phyloP scores from a whole-genome alignment of 2,113 vertebrate genomes.

The Stegostoma tigrinum region DNA sequence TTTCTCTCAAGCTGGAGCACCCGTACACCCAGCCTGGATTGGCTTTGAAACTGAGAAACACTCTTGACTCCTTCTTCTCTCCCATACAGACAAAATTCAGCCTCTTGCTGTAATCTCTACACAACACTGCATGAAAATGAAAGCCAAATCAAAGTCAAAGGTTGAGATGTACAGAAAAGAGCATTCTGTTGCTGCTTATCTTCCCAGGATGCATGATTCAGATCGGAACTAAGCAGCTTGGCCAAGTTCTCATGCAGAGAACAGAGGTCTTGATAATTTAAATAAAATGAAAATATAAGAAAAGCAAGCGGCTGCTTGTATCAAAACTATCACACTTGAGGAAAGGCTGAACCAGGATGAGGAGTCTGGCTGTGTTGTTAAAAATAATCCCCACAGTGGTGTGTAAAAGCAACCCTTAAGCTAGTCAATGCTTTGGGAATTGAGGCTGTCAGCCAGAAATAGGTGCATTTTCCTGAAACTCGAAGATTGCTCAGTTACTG shows the following conservation, averaged over 20 bases:
- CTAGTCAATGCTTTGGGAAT: background rate
- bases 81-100: too few relatives aligned
- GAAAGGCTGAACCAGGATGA: background rate
- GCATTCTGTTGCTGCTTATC: background rate
- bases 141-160: background rate
- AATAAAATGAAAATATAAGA: background rate
- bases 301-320: background rate
- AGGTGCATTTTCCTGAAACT: background rate
- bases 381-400: background rate
- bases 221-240: background rate
- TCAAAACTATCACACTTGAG: background rate
- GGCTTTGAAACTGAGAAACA: background rate
- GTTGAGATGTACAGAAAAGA: background rate
- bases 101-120: background rate
- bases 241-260: background rate
- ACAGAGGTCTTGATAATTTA: background rate
- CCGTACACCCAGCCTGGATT: background rate
- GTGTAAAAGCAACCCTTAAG: background rate
- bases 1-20: too few relatives aligned
- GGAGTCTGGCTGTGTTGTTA: background rate
- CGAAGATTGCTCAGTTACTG: background rate
- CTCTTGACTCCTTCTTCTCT: background rate
- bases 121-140: background rate
- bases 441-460: background rate
- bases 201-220: background rate